These are phyloP conservation scores for Drosophila demipolita DNA, from an alignment of 2,888 invertebrate genomes.

Conservation along the genomic window DNA sequence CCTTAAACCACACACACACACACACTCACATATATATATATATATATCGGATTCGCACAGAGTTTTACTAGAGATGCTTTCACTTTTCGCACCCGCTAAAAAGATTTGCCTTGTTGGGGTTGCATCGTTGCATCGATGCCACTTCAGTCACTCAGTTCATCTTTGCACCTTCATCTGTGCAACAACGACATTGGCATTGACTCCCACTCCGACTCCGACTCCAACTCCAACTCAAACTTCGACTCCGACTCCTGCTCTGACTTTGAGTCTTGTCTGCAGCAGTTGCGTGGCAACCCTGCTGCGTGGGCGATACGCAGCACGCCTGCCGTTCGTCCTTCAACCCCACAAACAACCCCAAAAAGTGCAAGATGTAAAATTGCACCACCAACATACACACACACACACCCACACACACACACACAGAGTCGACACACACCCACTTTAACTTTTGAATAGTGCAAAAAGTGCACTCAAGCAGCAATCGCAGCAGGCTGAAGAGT, in stretches of 20 bases:
- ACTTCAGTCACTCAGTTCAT: constrained; percentile 22
- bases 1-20: background rate
- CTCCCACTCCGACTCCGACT: background rate
- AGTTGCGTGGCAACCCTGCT: constrained; percentile 39
- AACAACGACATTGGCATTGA: constrained; percentile 39
- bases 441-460: constrained; percentile 75
- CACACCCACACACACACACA: constrained; percentile 10
- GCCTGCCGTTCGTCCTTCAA: constrained; percentile 67
- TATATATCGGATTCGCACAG: background rate
- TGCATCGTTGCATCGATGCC: constrained; percentile 23
- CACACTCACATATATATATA: background rate
- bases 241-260: background rate
- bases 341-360: constrained; percentile 49
- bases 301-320: constrained; percentile 13
- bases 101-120: constrained; percentile 32
- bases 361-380: constrained; percentile 46
- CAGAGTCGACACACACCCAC: constrained; percentile 26
- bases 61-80: constrained; percentile 39
- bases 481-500: constrained; percentile 13
- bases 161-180: constrained; percentile 50
- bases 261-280: constrained; percentile 32
- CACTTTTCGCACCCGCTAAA: constrained; percentile 52
- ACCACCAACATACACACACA: constrained; percentile 46
- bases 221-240: background rate
- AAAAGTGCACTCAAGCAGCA: constrained; percentile 78